Evolutionary conservation across 2,888 invertebrate species (phyloP).

Genomic region (Ptycholaimellus sp.): DNA sequence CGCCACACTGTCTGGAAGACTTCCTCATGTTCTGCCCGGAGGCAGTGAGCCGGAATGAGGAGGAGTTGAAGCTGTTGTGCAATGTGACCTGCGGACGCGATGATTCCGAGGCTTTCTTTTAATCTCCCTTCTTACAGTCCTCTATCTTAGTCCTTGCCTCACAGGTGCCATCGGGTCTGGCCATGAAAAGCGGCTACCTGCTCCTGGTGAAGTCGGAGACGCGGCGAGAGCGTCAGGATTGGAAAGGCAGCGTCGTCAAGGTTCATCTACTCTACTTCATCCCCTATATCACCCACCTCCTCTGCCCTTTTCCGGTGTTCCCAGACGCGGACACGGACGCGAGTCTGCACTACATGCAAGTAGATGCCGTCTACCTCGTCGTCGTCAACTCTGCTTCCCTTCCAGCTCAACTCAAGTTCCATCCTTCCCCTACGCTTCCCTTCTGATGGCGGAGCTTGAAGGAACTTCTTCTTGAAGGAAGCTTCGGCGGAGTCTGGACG

Average conservation of each 20-base stretch:
- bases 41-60: slow-evolving; percentile 21
- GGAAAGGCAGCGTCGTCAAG: slow-evolving; percentile 22
- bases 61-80: slow-evolving; percentile 28
- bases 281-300: no score
- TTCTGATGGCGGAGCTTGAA: no score
- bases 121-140: no score
- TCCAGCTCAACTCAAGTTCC: no score
- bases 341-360: slow-evolving; percentile 29
- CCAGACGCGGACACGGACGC: slow-evolving; percentile 32
- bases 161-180: slow-evolving; percentile 3
- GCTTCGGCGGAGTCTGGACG: no score
- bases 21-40: slow-evolving; percentile 8
- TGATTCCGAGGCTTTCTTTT: no score
- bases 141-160: no score
- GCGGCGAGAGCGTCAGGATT: slow-evolving; percentile 9
- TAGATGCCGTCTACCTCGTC: slow-evolving; percentile 29
- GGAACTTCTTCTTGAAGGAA: no score
- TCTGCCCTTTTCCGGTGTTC: no score
- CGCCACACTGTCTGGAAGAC: neutral
- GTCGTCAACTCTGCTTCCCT: slow-evolving; percentile 31
- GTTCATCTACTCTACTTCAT: no score
- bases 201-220: slow-evolving; percentile 21
- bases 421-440: no score
- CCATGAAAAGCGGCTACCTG: slow-evolving; percentile 19
- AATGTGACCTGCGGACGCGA: slow-evolving; percentile 31